These are phyloP conservation scores for Sula dactylatra DNA, from an alignment of 2,113 vertebrate genomes.

Conservation along the genomic window DNA sequence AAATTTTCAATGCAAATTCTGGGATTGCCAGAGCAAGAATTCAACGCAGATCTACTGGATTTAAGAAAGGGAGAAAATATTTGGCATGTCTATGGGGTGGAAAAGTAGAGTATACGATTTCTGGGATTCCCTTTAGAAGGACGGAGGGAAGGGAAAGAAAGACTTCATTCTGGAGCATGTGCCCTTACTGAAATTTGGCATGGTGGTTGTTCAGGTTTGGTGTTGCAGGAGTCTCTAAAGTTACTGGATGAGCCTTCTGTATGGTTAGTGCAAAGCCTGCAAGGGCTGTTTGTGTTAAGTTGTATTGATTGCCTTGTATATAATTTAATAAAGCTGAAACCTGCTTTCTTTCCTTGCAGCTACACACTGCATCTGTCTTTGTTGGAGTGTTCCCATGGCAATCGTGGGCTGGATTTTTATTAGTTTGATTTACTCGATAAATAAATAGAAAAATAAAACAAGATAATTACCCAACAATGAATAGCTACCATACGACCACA, in stretches of 20 bases:
- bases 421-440: constrained; percentile 79
- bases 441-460: constrained; percentile 78
- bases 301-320: constrained; percentile 60
- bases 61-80: background rate
- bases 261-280: background rate
- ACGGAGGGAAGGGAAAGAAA: background rate
- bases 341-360: constrained; percentile 52
- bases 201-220: background rate
- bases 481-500: constrained; percentile 63
- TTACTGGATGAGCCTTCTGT: background rate
- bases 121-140: background rate
- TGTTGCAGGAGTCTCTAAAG: background rate
- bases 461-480: constrained; percentile 74
- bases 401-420: constrained; percentile 73
- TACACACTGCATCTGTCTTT: constrained; percentile 67
- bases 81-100: background rate
- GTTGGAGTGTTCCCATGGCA: constrained; percentile 69
- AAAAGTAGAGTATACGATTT: background rate
- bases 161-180: background rate
- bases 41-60: background rate
- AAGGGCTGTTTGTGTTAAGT: constrained; percentile 59
- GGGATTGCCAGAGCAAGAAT: background rate
- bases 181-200: background rate
- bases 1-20: background rate
- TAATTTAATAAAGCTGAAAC: constrained; percentile 65